phyloP scores from a whole-genome alignment of 2,888 invertebrate species.

The Tinea semifulvella region DNA sequence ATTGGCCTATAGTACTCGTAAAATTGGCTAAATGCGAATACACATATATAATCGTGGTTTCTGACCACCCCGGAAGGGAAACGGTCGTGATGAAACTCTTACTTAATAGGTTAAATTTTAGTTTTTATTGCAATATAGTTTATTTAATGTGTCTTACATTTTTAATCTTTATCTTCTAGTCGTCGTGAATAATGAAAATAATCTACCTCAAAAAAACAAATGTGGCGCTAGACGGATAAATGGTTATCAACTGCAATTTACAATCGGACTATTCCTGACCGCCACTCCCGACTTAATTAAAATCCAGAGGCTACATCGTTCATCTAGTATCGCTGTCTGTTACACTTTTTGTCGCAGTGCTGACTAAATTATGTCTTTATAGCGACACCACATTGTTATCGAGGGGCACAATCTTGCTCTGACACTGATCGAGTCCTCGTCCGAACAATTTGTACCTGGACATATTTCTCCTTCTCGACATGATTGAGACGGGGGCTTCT shows the following conservation, averaged over 20 bases:
- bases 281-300: conserved; percentile 42
- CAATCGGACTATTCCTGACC: conserved; percentile 6
- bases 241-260: conserved; percentile 12
- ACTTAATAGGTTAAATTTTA: too few relatives aligned
- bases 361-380: conserved; percentile 65
- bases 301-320: conserved; percentile 47
- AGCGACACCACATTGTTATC: conserved; percentile 50
- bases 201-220: not conserved
- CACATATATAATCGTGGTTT: too few relatives aligned
- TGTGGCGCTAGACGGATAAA: conserved; percentile 1
- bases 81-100: too few relatives aligned
- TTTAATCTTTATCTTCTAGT: too few relatives aligned
- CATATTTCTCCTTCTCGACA: conserved; percentile 30
- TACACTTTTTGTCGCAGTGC: conserved; percentile 43
- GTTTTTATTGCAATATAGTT: too few relatives aligned
- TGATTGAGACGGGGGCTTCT: conserved; percentile 11
- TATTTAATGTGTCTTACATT: not conserved
- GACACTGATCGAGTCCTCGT: conserved; percentile 42
- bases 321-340: conserved; percentile 45
- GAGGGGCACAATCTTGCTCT: conserved; percentile 43
- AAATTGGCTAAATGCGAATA: too few relatives aligned
- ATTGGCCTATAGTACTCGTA: too few relatives aligned
- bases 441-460: conserved; percentile 59
- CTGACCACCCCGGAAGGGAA: too few relatives aligned
- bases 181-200: too few relatives aligned